Percentiles rank a stretch among this genome's conserved stretches.
These are phyloP conservation scores for Hemicrepidius hirtus DNA, from an alignment of 2,888 invertebrate genomes.

Conservation along the genomic window DNA sequence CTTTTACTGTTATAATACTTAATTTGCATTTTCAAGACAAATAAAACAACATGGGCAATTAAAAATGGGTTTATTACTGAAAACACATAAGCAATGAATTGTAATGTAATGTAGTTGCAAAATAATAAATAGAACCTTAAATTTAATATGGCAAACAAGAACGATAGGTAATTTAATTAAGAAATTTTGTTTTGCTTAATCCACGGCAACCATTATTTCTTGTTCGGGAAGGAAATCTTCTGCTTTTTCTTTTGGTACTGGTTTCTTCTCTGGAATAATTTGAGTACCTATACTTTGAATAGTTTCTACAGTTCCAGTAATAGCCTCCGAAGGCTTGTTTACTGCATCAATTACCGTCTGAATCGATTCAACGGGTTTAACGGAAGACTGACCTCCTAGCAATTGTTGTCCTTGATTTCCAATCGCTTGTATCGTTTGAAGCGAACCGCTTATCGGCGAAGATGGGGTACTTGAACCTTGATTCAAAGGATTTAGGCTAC, in stretches of 20 bases:
- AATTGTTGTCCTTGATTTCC: constrained; percentile 38
- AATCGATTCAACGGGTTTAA: constrained; percentile 34
- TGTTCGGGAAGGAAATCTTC: neutral
- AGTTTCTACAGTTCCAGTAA: constrained; percentile 23
- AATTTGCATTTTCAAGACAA: neutral
- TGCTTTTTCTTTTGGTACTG: neutral
- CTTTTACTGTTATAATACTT: neutral
- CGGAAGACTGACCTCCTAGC: constrained; percentile 22
- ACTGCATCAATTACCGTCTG: neutral
- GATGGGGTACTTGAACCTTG: neutral
- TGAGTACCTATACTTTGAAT: constrained; percentile 15
- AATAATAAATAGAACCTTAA: constrained; percentile 36
- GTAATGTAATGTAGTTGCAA: constrained; percentile 2
- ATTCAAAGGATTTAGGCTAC: constrained; percentile 32
- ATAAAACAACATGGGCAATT: neutral
- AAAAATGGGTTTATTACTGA: constrained; percentile 1
- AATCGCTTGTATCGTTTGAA: constrained; percentile 23
- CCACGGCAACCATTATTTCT: constrained; percentile 30
- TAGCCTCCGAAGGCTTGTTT: neutral
- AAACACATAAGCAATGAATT: neutral
- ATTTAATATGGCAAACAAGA: constrained; percentile 41
- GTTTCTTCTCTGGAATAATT: neutral
- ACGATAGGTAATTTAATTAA: constrained; percentile 7
- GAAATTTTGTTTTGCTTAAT: constrained; percentile 15
- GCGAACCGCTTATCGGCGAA: neutral